phyloP scores from a whole-genome alignment of 2,113 vertebrate species.

The Hirundichthys speculiger region DNA sequence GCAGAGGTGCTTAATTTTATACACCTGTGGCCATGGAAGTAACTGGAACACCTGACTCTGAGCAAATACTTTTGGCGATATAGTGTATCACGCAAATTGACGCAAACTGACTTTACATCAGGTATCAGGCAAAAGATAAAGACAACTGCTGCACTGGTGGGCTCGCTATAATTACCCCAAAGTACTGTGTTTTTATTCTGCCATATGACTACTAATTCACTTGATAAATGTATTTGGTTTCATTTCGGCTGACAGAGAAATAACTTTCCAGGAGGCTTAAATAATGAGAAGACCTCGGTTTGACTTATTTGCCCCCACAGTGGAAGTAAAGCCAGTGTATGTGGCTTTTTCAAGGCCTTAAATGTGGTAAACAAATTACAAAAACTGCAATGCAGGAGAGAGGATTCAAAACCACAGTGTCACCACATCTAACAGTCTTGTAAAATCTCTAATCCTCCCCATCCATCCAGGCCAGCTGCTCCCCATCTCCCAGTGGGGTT shows the following conservation, averaged over 20 bases:
- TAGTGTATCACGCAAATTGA: too few species aligned
- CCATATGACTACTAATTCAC: not conserved
- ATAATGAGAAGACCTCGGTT: conserved; percentile 21
- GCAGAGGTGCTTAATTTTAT: too few species aligned
- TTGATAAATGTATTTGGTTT: conserved; percentile 8
- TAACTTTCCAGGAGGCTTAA: conserved; percentile 3
- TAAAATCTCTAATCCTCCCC: conserved; percentile 49
- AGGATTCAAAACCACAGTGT: conserved; percentile 31
- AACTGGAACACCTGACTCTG: too few species aligned
- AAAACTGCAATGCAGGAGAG: conserved; percentile 34
- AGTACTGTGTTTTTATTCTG: not conserved
- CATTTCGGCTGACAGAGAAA: not conserved
- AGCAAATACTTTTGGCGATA: too few species aligned
- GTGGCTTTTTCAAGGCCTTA: conserved; percentile 38
- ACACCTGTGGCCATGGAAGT: too few species aligned
- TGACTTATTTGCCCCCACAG: conserved; percentile 3
- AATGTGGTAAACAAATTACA: conserved; percentile 55
- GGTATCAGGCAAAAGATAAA: too few species aligned
- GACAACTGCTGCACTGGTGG: not conserved
- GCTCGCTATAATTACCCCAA: not conserved
- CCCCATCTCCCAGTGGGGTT: conserved; percentile 18
- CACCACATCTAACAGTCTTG: conserved; percentile 55
- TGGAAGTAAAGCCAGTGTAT: conserved; percentile 25
- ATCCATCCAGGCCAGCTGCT: conserved; percentile 48
- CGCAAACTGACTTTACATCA: too few species aligned